Base-by-base conservation (phyloP, 2,888 invertebrate genomes). In the Drosophila vallismaia region DNA sequence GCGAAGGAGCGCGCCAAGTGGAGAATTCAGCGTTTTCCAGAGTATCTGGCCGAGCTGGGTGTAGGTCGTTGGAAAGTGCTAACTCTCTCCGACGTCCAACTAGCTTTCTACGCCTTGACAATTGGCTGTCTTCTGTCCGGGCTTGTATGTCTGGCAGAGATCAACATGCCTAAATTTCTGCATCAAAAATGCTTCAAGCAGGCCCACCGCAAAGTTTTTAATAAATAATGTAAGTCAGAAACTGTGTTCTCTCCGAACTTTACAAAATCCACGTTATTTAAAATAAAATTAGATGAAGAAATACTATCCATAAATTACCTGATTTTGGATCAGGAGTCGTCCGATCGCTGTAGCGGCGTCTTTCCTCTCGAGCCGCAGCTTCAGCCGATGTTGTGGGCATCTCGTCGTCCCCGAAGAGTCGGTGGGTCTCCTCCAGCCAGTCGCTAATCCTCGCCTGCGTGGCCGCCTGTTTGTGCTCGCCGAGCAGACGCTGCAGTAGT, bases 1-100 rank as follows among this genome's bases (percentile, higher is more conserved):
- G 86, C 89, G 70, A 86, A 79, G 55, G 87, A 88, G 56, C 79
- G 87, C 24, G 89, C 90, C 31, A 86, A 86, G 55, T 67, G 89
- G 29, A 75, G 67, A 24, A 82, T 89, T 14, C 77, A 89, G 1
- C 74, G 74, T 6, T 82, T 77, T 9, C 76, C 86, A 1, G 86
- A 82, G 1, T 79, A 81, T 42, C 51, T 79, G 45, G 79, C 74
- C n/a, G 76, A 84, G 19, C 63, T 81, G 14, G 86, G 69, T 24
- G 74, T 66, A 12, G 62, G 85, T 4, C 74, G 83, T 2, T 90
- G 89, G 86, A 91, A 91, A 70, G 74, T 89, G 0, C 77, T 92
- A 8, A 90, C 89, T 0, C 72, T 92, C 4, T 74, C 58, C 2
- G 91, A 92, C 68, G 78, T 92, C 2, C 91, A 92, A 51, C 74